phyloP scores from a whole-genome alignment of 2,888 invertebrate genomes.

The Lamellibrachia satsuma region DNA sequence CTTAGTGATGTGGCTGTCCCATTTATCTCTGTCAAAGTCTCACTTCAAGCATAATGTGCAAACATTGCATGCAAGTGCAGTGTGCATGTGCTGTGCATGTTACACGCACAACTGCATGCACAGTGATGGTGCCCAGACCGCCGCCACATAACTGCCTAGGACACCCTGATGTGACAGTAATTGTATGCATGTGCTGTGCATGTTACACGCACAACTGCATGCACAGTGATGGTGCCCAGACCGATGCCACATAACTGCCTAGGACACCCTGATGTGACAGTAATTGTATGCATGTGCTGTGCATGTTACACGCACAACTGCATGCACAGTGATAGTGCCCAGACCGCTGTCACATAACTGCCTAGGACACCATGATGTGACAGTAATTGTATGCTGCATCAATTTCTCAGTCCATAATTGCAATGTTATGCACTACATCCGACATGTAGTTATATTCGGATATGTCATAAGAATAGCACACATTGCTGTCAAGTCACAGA shows the following conservation, averaged over 20 bases:
- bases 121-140: background rate
- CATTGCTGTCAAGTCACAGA: background rate
- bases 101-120: background rate
- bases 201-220: background rate
- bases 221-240: background rate
- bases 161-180: too few species aligned
- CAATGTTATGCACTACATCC: background rate
- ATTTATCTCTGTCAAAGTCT: background rate
- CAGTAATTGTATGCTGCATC: background rate
- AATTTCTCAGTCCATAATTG: background rate
- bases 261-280: too few species aligned
- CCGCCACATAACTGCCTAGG: background rate
- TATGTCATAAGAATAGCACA: background rate
- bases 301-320: background rate
- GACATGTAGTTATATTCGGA: background rate
- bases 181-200: background rate
- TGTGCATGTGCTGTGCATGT: background rate
- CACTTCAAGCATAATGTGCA: background rate
- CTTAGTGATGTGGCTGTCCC: background rate
- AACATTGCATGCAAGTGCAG: background rate
- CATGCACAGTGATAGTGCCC: background rate
- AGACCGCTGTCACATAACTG: background rate
- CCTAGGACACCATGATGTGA: background rate
- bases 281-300: background rate
- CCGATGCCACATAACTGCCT: background rate